Base-by-base conservation (phyloP, 2,797 vertebrate species). In the Poeciliopsis infans region DNA sequence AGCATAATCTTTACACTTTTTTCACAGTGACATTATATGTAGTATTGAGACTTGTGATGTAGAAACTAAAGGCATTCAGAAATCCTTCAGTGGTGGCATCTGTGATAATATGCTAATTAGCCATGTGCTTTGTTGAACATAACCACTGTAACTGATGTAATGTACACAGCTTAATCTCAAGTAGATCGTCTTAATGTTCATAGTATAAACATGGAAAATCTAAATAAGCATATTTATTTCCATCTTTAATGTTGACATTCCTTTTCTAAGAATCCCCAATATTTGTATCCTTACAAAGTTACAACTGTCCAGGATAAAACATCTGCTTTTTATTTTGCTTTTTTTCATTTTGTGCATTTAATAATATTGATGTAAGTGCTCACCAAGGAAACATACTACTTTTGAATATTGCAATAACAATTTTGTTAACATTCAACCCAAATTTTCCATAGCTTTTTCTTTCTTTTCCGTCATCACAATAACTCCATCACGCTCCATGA, bases 111-210 rank as follows among this genome's bases (percentile, higher is more conserved):
- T 61, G 72, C 36, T 28, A 74, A 74, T 74, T 74, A 74, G 51
- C 72, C 51, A 57, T 43, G 51, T 74, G 72, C 69, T 31, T 36
- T n/a, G 39, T 69, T 69, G 66, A 43, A 43, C 66, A n/a, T 43
- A 12, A 13, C 5, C 23, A 43, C 20, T 43, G 36, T 41, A 39
- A 5, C 36, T 68, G 39, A n/a, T 11, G 15, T 25, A 43, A 69
- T 43, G 66, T 12, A 43, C 64, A 10, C 20, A 68, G 31, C 7
- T 64, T 33, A 41, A 12, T 41, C 64, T 68, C 18, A 68, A 41
- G 8, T 68, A 41, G 4, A 68, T 43, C 1, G 2, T 41, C 4
- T 43, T 23, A 13, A 39, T 8, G 5, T 23, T 43, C 23, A 11
- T 41, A 25, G 23, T 2, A 41, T 41, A 68, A 68, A 41, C 12